phyloP scores from a whole-genome alignment of 2,888 invertebrate genomes.

The Thereva unica region DNA sequence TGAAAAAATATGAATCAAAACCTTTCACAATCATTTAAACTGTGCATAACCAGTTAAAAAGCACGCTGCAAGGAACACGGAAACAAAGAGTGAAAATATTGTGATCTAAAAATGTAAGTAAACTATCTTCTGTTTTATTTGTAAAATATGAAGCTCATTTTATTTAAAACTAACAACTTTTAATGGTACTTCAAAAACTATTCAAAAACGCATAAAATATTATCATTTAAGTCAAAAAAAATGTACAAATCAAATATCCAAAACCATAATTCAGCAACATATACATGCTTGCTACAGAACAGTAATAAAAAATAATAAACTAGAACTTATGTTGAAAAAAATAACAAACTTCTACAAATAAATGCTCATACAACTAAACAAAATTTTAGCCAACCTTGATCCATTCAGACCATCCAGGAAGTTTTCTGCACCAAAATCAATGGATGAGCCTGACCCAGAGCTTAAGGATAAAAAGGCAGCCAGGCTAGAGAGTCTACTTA shows the following conservation, averaged over 20 bases:
- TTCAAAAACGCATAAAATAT: neutral
- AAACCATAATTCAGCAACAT: conserved; percentile 8
- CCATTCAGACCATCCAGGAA: conserved; percentile 71
- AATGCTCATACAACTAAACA: conserved; percentile 43
- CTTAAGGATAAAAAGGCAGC: conserved; percentile 67
- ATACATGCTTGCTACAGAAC: conserved; percentile 24
- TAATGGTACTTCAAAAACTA: conserved; percentile 30
- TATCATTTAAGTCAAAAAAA: conserved; percentile 9
- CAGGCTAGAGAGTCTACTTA: conserved; percentile 65
- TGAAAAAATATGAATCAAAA: conserved; percentile 14
- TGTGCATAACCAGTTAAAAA: conserved; percentile 14
- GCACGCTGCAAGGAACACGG: conserved; percentile 16
- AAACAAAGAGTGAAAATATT: conserved; percentile 1
- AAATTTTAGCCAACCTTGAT: conserved; percentile 63
- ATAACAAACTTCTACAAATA: neutral
- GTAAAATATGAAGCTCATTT: conserved; percentile 5
- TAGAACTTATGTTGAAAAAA: neutral
- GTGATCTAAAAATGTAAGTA: conserved; percentile 21
- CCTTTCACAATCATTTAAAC: conserved; percentile 14
- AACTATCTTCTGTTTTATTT: conserved; percentile 4
- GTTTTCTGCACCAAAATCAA: conserved; percentile 64
- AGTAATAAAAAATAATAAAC: neutral
- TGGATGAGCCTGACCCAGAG: conserved; percentile 66
- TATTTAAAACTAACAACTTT: neutral
- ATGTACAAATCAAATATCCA: conserved; percentile 17